Evolutionary conservation across 2,888 invertebrate genomes (phyloP), one percentile per base, ranked within the genome.

Genomic region (Odontothrips loti): DNA sequence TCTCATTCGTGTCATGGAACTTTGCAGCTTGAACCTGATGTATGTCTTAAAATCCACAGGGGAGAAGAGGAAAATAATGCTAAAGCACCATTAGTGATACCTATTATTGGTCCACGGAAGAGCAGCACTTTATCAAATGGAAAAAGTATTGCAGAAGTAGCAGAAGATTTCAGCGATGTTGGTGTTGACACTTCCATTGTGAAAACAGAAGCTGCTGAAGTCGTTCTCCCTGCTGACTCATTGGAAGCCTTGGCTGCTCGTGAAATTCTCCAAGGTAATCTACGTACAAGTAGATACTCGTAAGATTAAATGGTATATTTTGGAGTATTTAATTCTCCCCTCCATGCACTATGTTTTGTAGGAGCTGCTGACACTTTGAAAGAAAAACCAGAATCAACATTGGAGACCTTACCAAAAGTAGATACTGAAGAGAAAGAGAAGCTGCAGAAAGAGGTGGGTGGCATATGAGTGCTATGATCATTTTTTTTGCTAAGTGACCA

Each of bases 81-180:
- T 82, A 88, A 89, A 68, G 87, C 87, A 79, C 91, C 91, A 0
- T 87, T 94, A 17, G 87, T 94, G 17, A 95, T 95, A 84, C 92
- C 93, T 0, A 87, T 94, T 87, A 90, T 90, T 83, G 90, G 89
- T 79, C 89, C 89, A 83, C 89, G 90, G 3, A 89, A 89, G 79
- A 89, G n/a, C 68, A 81, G 58, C 29, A 63, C 87, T 83, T 83
- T 87, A 15, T 85, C 86, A 82, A 86, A 84, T 43, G 83, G 85
- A 82, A 86, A 85, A 80, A 86, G 89, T 85, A 88, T 91, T 79
- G 88, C 90, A 0, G 89, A 89, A 82, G 88, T 90, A 85, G 88
- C 88, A 0, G 89, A 89, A 85, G 87, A 87, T 84, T 86, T 90
- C 34, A 89, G 91, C 81, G 89, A 91, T 83, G 89, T 86, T 79